Evolutionary conservation across 2,797 vertebrate genomes (phyloP).

Genomic region (Toxotes lorentzi): DNA sequence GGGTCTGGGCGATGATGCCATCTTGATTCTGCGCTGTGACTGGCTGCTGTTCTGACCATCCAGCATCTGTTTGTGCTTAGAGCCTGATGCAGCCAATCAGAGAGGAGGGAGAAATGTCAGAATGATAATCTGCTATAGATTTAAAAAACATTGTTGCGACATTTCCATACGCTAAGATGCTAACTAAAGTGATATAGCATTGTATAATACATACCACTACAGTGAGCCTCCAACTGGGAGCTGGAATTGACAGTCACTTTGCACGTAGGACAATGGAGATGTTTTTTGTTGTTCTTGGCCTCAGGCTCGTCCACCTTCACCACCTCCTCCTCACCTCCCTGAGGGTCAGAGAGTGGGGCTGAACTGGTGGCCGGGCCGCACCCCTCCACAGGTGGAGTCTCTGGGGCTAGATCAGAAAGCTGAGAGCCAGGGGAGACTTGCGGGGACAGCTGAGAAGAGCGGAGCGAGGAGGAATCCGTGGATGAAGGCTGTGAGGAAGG

Average conservation of each 20-base stretch:
- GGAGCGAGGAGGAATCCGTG: slow-evolving; percentile 58
- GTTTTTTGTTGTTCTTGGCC: slow-evolving; percentile 83
- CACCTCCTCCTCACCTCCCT: slow-evolving; percentile 61
- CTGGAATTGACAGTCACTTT: slow-evolving; percentile 97
- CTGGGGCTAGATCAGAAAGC: slow-evolving; percentile 76
- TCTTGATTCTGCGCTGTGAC: slow-evolving; percentile 88
- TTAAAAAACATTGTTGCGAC: background rate
- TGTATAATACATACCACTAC: slow-evolving; percentile 67
- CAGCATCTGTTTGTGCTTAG: slow-evolving; percentile 96
- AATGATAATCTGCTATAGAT: background rate
- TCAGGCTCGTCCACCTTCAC: slow-evolving; percentile 64
- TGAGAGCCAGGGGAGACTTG: slow-evolving; percentile 78
- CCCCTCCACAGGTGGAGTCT: slow-evolving; percentile 54
- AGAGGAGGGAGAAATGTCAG: slow-evolving; percentile 13
- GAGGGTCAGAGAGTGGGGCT: slow-evolving; percentile 46
- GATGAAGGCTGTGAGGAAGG: slow-evolving; percentile 56
- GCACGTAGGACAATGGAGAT: slow-evolving; percentile 94
- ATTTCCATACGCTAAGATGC: background rate
- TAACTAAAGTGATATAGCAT: background rate
- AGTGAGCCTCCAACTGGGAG: slow-evolving; percentile 96
- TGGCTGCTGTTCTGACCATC: slow-evolving; percentile 88
- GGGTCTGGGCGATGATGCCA: slow-evolving; percentile 82
- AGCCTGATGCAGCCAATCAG: slow-evolving; percentile 83
- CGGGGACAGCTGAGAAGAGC: slow-evolving; percentile 60
- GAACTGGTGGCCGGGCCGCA: slow-evolving; percentile 28